Evolutionary conservation across 2,888 invertebrate genomes (phyloP), one percentile per base, ranked within the genome.

Genomic region (Meandrusa payeni): DNA sequence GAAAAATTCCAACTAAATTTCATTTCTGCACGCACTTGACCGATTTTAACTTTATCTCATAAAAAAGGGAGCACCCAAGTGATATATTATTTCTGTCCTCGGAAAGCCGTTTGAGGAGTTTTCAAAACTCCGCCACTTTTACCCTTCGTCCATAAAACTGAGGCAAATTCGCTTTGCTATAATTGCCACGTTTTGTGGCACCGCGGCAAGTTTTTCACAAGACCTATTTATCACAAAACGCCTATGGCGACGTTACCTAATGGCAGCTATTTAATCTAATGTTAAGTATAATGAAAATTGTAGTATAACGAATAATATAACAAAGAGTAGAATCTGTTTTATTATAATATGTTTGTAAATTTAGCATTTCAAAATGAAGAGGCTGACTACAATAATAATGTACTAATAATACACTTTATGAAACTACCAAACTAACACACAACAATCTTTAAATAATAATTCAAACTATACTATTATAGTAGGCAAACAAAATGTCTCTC

Each of bases 221-320:
- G 47, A 50, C 47, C 47, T 47, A 50, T 50, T 47, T 47, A 50
- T 50, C 50, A 50, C 28, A 31, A 42, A 47, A 40, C 34, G 29
- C 41, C 36, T 17, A 29, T 2, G 29, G 41, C 27, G 3, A 24
- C 26, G 11, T 22, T 27, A 19, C 12, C 19, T 40, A 20, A 20
- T 9, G 26, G 6, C 13, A 5, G n/a, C 19, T 33, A 10, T 23
- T 22, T 23, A 39, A 29, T 39, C 29, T 29, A 29, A 39, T n/a
- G n/a, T n/a, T n/a, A n/a, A n/a, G n/a, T n/a, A n/a, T n/a, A n/a
- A n/a, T n/a, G n/a, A n/a, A n/a, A n/a, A n/a, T n/a, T n/a, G n/a
- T n/a, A n/a, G n/a, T n/a, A n/a, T n/a, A n/a, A n/a, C n/a, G n/a
- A n/a, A n/a, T n/a, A n/a, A n/a, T n/a, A n/a, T n/a, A n/a, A n/a